These are phyloP conservation scores for Uropsilus gracilis DNA, from an alignment of 2,113 vertebrate species.

Conservation along the genomic window DNA sequence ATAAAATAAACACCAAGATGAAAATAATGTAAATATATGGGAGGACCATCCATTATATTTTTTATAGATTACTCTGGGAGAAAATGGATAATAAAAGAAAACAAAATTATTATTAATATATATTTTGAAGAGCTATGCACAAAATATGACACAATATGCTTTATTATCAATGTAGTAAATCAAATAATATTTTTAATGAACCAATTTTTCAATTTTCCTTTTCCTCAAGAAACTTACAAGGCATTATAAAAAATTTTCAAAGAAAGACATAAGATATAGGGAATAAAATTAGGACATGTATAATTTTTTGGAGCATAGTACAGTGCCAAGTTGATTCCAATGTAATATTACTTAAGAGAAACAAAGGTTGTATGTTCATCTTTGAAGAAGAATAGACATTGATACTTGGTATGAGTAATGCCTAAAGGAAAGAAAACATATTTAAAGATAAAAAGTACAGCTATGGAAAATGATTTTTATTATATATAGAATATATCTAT, in stretches of 20 bases:
- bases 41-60: neutral
- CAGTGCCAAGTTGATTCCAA: neutral
- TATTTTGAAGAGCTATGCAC: neutral
- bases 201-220: neutral
- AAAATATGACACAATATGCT: neutral
- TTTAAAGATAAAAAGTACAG: neutral
- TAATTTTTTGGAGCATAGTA: neutral
- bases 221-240: neutral
- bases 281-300: neutral
- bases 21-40: neutral
- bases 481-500: neutral
- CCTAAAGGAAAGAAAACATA: neutral
- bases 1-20: neutral
- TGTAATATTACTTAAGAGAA: neutral
- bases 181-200: neutral
- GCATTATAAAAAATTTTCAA: neutral
- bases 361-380: neutral
- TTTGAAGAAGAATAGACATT: slow-evolving; percentile 38
- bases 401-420: neutral
- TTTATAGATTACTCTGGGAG: neutral
- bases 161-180: neutral
- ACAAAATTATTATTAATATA: neutral
- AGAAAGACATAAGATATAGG: neutral
- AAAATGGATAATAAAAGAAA: neutral
- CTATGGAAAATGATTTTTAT: neutral